These are phyloP conservation scores for Brachionus asplanchnoidis DNA, from an alignment of 1,140 invertebrate genomes.

Conservation along the genomic window DNA sequence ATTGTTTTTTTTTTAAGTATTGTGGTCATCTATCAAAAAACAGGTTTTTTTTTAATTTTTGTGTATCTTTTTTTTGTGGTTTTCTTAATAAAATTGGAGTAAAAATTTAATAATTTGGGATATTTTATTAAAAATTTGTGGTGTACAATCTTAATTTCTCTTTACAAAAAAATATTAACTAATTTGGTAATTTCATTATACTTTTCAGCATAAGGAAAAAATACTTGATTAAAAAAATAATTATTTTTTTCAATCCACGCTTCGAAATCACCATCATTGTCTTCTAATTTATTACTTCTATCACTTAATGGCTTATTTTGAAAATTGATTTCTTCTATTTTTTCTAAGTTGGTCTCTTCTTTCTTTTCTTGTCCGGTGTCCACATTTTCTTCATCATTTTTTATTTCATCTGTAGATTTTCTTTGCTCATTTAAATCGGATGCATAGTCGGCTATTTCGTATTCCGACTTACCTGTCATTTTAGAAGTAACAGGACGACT, in stretches of 20 bases:
- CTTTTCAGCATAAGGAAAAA: conserved; percentile 35
- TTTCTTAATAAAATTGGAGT: no score
- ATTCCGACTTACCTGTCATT: neutral
- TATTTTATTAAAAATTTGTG: no score
- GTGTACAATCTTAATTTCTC: no score
- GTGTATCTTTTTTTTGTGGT: no score
- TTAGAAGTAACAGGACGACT: neutral
- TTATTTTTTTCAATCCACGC: conserved; percentile 30
- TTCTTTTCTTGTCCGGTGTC: neutral
- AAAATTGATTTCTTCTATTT: neutral
- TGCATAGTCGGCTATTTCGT: neutral
- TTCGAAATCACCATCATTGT: neutral
- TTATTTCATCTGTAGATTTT: neutral
- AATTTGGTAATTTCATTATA: conserved; percentile 7
- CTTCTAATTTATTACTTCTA: neutral
- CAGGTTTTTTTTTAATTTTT: no score
- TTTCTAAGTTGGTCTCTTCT: neutral
- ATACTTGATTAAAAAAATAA: conserved; percentile 20
- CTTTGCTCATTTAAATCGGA: neutral
- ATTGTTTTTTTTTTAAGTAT: no score
- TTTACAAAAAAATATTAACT: neutral
- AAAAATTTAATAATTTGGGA: no score
- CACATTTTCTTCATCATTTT: neutral
- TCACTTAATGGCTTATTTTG: neutral
- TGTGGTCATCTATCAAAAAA: no score